Base-by-base conservation (phyloP, 2,797 vertebrate genomes). In the Hydrophis major region DNA sequence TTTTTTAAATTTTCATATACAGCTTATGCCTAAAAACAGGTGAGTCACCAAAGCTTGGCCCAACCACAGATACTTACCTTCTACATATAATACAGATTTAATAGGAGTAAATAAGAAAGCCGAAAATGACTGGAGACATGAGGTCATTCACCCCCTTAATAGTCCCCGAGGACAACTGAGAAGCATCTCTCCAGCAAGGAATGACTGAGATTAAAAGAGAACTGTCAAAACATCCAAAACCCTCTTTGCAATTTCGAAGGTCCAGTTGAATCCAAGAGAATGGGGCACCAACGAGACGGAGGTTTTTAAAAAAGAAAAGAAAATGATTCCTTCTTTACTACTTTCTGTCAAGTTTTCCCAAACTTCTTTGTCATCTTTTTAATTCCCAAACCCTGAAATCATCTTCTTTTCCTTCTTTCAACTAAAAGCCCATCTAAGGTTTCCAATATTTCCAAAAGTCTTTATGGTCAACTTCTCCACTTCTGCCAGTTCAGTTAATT, bases 1-100 rank as follows among this genome's bases (percentile, higher is more conserved):
- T 20, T 53, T 32, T 74, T 56, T 10, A 32, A 7, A 1, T 89
- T 86, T n/a, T 93, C 53, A 27, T 86, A 2, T 7, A 42, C 7
- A 32, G 47, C 69, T 55, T 89, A 57, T 28, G 69, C 87, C 90
- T 86, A 32, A 92, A 94, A 94, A 89, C 93, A 92, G 89, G 69
- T 91, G 87, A 94, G 16, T 91, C 93, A 91, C 2, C 0, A 11
- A 88, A 18, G n/a, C n/a, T 4, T 86, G 66, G 66, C 32, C 87
- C 50, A 66, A 6, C 53, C 27, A 57, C 57, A 18, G 25, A 89
- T n/a, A 25, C 42, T 74, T n/a, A 55, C 47, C 93, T 50, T 59
- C 60, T 53, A 18, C 42, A 25, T 28, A 32, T n/a, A 86, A 60
- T 87, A 6, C 37, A 57, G 32, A 87, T 37, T 91, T 25, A 37